Conservation (phyloP, 1,140 invertebrate species). For the Stegodyphus mimosarum region DNA sequence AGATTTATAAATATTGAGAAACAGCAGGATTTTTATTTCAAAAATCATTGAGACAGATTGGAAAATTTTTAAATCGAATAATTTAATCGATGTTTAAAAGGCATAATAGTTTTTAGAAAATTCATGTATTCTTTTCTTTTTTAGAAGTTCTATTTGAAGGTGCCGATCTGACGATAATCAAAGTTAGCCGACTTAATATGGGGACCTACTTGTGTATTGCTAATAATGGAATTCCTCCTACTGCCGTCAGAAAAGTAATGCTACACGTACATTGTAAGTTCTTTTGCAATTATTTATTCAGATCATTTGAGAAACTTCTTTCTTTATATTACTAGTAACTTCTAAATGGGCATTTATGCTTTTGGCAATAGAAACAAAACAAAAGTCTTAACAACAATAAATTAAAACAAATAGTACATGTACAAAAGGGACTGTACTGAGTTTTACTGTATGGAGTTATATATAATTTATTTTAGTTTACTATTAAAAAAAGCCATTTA, state of each 20-base stretch:
- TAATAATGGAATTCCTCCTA: conserved; percentile 77
- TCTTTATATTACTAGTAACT: neutral
- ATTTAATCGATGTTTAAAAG: neutral
- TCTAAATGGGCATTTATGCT: too few species aligned
- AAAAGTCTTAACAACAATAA: too few species aligned
- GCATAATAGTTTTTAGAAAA: neutral
- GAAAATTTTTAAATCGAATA: neutral
- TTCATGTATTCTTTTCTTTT: neutral
- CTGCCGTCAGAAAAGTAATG: conserved; percentile 80
- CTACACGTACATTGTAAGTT: conserved; percentile 84
- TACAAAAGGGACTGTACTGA: too few species aligned
- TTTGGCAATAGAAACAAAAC: too few species aligned
- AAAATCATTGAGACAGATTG: neutral
- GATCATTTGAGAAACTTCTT: neutral
- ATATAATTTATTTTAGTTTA: too few species aligned
- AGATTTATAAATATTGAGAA: too few species aligned
- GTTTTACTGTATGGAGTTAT: too few species aligned
- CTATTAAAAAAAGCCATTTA: too few species aligned
- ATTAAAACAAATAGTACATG: too few species aligned
- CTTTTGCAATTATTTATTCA: neutral
- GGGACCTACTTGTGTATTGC: conserved; percentile 92
- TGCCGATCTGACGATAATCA: conserved; percentile 77
- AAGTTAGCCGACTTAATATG: conserved; percentile 90
- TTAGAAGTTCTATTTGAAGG: conserved; percentile 51
- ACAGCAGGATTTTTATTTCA: neutral